Conservation (phyloP, 2,888 invertebrate genomes). For the Phania funesta region DNA sequence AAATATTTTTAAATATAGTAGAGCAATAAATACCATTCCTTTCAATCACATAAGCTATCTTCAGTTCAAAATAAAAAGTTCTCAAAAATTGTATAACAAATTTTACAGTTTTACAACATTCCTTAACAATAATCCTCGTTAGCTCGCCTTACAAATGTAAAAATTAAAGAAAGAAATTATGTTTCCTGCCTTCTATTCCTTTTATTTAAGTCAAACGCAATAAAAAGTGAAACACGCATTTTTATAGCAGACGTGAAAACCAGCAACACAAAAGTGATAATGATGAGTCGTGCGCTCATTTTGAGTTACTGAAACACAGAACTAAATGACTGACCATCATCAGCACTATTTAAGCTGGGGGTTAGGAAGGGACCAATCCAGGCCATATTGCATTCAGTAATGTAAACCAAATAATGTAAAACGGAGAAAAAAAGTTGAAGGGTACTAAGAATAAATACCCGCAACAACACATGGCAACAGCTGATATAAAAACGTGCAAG, state of each 20-base stretch:
- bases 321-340: constrained; percentile 18
- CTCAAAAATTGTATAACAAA: background rate
- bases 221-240: constrained; percentile 25
- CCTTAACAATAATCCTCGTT: background rate
- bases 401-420: background rate
- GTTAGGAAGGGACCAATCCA: constrained; percentile 12
- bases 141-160: background rate
- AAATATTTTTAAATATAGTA: too few relatives aligned
- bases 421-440: constrained; percentile 18
- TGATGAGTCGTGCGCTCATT: constrained; percentile 33
- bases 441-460: background rate
- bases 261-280: constrained; percentile 46
- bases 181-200: too few relatives aligned
- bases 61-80: background rate
- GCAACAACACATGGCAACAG: constrained; percentile 52
- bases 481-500: constrained; percentile 52
- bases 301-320: background rate
- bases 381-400: background rate
- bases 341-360: background rate
- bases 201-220: constrained; percentile 17
- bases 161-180: background rate
- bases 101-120: background rate
- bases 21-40: too few relatives aligned
- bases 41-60: too few relatives aligned
- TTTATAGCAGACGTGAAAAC: constrained; percentile 31